Evolutionary conservation across 1,140 invertebrate genomes (phyloP).

Genomic region (Drosophila obscura): DNA sequence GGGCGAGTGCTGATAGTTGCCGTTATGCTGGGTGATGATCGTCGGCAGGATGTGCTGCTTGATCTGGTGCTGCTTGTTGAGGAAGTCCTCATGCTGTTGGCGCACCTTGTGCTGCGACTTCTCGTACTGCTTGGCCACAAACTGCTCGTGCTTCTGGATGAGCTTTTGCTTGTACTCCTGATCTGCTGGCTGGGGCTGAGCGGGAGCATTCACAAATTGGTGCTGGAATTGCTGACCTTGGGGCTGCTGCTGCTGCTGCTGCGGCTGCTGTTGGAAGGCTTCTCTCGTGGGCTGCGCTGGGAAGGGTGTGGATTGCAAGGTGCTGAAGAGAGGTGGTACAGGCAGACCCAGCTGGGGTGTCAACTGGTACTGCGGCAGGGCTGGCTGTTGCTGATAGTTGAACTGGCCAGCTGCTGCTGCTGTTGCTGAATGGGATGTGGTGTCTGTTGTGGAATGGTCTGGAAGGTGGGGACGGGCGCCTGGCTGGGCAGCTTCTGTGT

Average conservation of each 20-base stretch:
- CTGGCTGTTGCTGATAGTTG: conserved; percentile 43
- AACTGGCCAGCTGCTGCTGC: conserved; percentile 58
- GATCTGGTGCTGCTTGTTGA: conserved; percentile 87
- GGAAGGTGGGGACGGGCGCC: conserved; percentile 73
- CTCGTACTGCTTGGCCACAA: conserved; percentile 88
- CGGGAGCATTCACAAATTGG: conserved; percentile 84
- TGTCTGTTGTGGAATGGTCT: conserved; percentile 85
- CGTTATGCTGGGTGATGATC: conserved; percentile 64
- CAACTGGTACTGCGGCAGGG: conserved; percentile 61
- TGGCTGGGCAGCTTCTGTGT: conserved; percentile 74
- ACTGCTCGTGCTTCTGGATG: conserved; percentile 89
- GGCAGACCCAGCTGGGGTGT: conserved; percentile 71
- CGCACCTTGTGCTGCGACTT: conserved; percentile 88
- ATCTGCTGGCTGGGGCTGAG: conserved; percentile 85
- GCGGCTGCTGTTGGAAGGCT: conserved; percentile 68
- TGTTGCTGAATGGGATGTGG: conserved; percentile 25
- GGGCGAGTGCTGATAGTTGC: conserved; percentile 77
- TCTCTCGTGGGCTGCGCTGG: conserved; percentile 73
- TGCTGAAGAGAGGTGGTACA: conserved; percentile 75
- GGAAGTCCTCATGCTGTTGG: conserved; percentile 87
- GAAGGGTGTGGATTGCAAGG: conserved; percentile 77
- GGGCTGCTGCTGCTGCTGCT: conserved; percentile 83
- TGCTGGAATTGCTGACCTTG: conserved; percentile 84
- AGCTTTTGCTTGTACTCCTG: conserved; percentile 86
- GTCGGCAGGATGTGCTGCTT: conserved; percentile 84